A percentile compares a stretch with the other conserved stretches of the same genome.
Evolutionary conservation across 2,888 invertebrate genomes (phyloP).

Genomic region (Limnephilus lunatus): DNA sequence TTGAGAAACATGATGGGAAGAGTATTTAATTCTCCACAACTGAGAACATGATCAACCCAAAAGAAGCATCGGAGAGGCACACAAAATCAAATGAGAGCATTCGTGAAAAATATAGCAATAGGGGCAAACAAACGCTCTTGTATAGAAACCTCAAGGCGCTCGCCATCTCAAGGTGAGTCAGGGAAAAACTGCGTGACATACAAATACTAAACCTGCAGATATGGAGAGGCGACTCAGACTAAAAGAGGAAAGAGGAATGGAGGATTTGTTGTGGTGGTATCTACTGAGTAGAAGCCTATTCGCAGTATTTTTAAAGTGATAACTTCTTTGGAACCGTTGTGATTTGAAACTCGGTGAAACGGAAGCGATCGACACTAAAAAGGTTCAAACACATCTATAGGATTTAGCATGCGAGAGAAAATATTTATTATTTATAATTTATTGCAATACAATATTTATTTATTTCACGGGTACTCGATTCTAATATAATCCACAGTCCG

Average conservation of each 20-base stretch:
- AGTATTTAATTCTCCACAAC: background rate
- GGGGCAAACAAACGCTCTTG: conserved; percentile 8
- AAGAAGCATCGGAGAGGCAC: background rate
- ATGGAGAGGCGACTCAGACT: background rate
- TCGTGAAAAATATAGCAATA: background rate
- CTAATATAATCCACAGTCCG: no score
- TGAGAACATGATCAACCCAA: background rate
- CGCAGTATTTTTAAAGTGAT: no score
- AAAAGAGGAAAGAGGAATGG: background rate
- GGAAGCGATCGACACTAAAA: no score
- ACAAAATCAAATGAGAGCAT: conserved; percentile 17
- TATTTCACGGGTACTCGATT: no score
- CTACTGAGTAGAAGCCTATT: no score
- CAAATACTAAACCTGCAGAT: conserved; percentile 34
- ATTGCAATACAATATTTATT: no score
- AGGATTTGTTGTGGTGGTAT: background rate
- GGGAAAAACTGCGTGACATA: conserved; percentile 56
- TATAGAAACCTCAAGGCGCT: conserved; percentile 55
- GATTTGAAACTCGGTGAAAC: no score
- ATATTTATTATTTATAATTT: no score
- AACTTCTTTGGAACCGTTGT: no score
- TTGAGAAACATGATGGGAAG: background rate
- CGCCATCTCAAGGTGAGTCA: conserved; percentile 54
- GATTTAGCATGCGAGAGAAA: no score
- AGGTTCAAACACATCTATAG: no score